Base-by-base conservation (phyloP, 2,888 invertebrate genomes). In the Masnerella sp. region DNA sequence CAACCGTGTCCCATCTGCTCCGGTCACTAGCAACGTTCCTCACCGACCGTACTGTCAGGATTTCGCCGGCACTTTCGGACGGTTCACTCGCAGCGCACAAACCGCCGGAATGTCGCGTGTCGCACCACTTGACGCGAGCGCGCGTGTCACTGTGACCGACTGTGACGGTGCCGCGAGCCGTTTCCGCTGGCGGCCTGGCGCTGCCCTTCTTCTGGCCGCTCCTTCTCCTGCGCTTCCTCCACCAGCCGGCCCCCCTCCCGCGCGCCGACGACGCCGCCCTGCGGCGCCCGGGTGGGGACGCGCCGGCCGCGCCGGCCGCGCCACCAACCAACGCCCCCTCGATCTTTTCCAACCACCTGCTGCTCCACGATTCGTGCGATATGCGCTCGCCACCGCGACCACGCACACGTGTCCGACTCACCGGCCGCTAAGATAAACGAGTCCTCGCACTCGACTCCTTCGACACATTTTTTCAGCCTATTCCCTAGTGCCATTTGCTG, bases 141-240 rank as follows among this genome's bases (percentile, higher is more conserved):
- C 84, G 87, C 85, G 87, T 86, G 87, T 86, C 87, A 87, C 87
- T 87, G 85, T 84, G 86, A 84, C 86, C 83, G 83, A 87, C 87
- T 87, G 85, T 84, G 86, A 84, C 86, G 83, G 83, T 81, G 84
- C 82, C 81, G 80, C 83, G 80, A 78, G 78, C 81, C 86, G 87
- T 85, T 87, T 87, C 87, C 87, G 87, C 86, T 85, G 80, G 79
- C 77, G 81, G 85, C 82, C 80, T 59, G 40, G 70, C 64, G 74
- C 52, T 77, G 76, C 77, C 79, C 77, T 77, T 74, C 79, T 78
- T 68, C 52, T 52, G 61, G 22, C 59, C 61, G 59, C 30, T 72
- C 75, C 78, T 70, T 68, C 80, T 80, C 84, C 85, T 84, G 88
- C 76, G 79, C 77, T 87, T 84, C 84, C 86, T 83, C 83, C 61